Conservation (phyloP, 2,888 invertebrate species). For the Cryptocheilus praepositus region DNA sequence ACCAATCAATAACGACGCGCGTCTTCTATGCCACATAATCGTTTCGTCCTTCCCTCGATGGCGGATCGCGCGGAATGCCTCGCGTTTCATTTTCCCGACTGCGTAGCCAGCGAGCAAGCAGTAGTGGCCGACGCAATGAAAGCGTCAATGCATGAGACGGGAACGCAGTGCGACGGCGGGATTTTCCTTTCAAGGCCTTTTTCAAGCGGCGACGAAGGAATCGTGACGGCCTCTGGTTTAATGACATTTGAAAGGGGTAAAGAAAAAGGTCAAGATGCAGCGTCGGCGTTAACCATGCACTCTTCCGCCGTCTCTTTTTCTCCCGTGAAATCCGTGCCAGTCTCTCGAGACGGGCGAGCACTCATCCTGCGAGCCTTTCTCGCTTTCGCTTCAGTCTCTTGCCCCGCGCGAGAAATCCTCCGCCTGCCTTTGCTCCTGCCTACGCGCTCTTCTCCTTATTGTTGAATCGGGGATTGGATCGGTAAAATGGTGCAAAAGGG, state of each 20-base stretch:
- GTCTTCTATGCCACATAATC: no score
- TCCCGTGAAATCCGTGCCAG: conserved; percentile 33
- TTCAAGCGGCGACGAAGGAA: conserved; percentile 25
- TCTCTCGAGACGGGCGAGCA: conserved; percentile 24
- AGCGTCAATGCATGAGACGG: background rate
- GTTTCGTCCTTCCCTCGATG: no score
- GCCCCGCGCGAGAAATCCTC: background rate
- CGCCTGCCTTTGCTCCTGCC: no score
- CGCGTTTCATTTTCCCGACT: no score
- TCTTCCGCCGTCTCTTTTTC: background rate
- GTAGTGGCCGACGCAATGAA: no score
- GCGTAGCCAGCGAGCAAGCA: no score
- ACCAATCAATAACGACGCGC: no score
- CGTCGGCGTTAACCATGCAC: conserved; percentile 16
- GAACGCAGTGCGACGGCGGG: conserved; percentile 14
- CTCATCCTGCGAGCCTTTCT: conserved; percentile 10
- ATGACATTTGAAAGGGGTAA: conserved; percentile 53
- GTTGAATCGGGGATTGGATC: background rate
- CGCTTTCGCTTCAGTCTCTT: conserved; percentile 10
- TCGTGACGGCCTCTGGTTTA: conserved; percentile 47
- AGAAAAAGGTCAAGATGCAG: conserved; percentile 55
- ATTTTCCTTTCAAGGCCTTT: conserved; percentile 39
- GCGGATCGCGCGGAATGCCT: no score
- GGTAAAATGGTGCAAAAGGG: background rate
- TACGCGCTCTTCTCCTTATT: background rate